These are phyloP conservation scores for Philaethria dido DNA, from an alignment of 2,888 invertebrate genomes.

Conservation along the genomic window DNA sequence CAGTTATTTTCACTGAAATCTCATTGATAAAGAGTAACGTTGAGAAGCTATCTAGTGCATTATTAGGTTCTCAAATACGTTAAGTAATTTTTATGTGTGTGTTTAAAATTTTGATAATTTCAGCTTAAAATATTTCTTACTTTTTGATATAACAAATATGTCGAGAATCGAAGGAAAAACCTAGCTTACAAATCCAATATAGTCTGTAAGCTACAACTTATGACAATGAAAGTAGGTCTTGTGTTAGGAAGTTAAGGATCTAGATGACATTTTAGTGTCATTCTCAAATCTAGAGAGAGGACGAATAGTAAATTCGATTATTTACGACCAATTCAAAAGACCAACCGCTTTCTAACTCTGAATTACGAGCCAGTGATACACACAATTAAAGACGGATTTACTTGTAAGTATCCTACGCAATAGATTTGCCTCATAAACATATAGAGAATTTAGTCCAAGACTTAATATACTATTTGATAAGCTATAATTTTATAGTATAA, in stretches of 20 bases:
- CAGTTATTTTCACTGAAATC: too few species aligned
- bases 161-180: not conserved
- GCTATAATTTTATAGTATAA: conserved; percentile 20
- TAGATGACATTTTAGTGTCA: conserved; percentile 39
- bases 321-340: conserved; percentile 55
- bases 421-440: conserved; percentile 28
- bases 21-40: too few species aligned
- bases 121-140: not conserved
- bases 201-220: not conserved
- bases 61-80: too few species aligned
- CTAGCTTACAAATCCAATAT: not conserved
- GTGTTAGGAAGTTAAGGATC: conserved; percentile 48
- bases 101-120: not conserved
- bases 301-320: conserved; percentile 63
- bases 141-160: too few species aligned
- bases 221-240: conserved; percentile 50
- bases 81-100: too few species aligned
- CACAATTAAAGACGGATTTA: conserved; percentile 41
- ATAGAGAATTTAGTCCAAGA: conserved; percentile 20
- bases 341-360: conserved; percentile 70
- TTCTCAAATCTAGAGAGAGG: conserved; percentile 51
- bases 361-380: conserved; percentile 55
- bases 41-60: too few species aligned
- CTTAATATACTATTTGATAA: conserved; percentile 14
- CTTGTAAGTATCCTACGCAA: conserved; percentile 28